Evolutionary conservation across 1,140 invertebrate genomes (phyloP), one percentile per base, ranked within the genome.

Genomic region (Pseudomyrmex pallidus): DNA sequence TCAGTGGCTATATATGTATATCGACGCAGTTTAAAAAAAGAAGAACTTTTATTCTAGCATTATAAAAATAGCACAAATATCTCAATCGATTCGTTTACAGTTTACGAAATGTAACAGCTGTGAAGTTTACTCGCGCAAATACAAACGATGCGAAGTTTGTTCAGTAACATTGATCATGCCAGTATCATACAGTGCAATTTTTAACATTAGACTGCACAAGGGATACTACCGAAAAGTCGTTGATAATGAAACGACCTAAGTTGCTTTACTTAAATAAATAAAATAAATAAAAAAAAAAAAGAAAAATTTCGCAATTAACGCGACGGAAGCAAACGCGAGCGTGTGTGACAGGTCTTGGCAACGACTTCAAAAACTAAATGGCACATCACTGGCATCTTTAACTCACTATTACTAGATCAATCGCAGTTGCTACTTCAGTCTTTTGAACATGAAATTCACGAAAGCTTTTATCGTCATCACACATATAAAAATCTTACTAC

Each of bases 271-370:
- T 20, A 54, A 20, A 70, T 72, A 4, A 44, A 59, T 35, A 52
- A 67, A 57, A 80, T n/a, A n/a, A 50, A 20, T 2, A 22, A 0
- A 22, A 22, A 22, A 25, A 25, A 3, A 25, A 25, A 59, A 50
- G 35, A 67, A 57, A 70, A 50, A 15, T 2, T 68, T 3, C 10
- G 22, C 57, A 80, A 80, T 80, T 61, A 72, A 77, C 17, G 35
- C 52, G 5, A 68, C 13, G 12, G 15, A 48, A 20, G 25, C 25
- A 54, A 10, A 56, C 4, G 54, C 54, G 44, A 70, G 15, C 44
- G 66, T 78, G 76, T 70, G 76, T 78, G 76, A 78, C 64, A 70
- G 54, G 46, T 78, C 64, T 59, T 22, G 35, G 52, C 20, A 25
- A 77, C 62, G 50, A 78, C 20, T 48, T 10, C 52, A 25, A 8